Base-by-base conservation (phyloP, 30 jellyfish, hydroid and myxozoan species). In the Rhopilema esculentum region DNA sequence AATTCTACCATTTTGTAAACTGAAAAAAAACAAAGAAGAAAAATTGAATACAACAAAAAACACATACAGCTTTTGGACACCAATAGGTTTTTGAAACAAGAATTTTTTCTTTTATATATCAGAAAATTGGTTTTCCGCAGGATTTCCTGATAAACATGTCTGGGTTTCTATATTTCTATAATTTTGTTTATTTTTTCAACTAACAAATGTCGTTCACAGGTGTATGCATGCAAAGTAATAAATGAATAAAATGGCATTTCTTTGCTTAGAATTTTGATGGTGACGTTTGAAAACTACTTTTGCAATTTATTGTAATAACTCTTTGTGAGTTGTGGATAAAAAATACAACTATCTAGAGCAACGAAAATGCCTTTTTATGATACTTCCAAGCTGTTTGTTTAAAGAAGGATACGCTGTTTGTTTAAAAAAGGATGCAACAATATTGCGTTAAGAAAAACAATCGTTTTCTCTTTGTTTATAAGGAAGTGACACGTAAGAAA, bases 1-100 rank as follows among this genome's bases (percentile, higher is more conserved):
- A 78, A 88, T 82, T 80, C 91, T 21, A 12, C 76, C 63, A 32
- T 21, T 25, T 66, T 70, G 88, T 57, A 79, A 64, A 61, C 96
- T 88, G 29, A 23, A 87, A 88, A 4, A 28, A 24, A 71, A 71
- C 7, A 52, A 66, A 33, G 49, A 6, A 19, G 66, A 65, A 22
- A 15, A 15, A 27, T 20, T 79, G 20, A 0, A 27, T 49, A 8
- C 21, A 27, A 29, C 19, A 20, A 22, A 1, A 1, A 21, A 48
- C 1, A 53, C 21, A 20, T 23, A 32, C 27, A 2, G 29, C 29
- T 2, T 71, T 24, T 19, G 20, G 51, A 21, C 7, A 40, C 57
- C 6, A 40, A 2, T 40, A 40, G 57, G 12, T 6, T 12, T 40
- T 40, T 40, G 57, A 12, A 40, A 40, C 6, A 6, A 12, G 12